Evolutionary conservation across 2,797 vertebrate genomes (phyloP).

Genomic region (Huso huso): DNA sequence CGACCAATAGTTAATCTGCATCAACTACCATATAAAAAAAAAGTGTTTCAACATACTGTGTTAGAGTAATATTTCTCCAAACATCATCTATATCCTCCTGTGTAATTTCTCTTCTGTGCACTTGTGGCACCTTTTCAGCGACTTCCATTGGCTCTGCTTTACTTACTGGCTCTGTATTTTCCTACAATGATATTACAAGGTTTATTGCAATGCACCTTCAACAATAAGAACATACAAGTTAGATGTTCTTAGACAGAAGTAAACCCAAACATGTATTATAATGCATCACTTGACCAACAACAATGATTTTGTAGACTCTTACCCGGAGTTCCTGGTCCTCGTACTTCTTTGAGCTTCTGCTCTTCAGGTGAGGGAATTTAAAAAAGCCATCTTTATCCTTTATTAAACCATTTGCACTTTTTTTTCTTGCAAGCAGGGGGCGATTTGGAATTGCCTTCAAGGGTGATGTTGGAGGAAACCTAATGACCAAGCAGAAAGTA

Average conservation of each 20-base stretch:
- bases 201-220: no score
- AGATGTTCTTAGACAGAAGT: no score
- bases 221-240: no score
- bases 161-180: conserved; percentile 58
- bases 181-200: conserved; percentile 47
- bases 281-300: no score
- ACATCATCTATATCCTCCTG: conserved; percentile 72
- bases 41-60: conserved; percentile 61
- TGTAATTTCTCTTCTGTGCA: conserved; percentile 59
- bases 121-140: conserved; percentile 34
- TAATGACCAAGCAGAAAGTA: conserved; percentile 26
- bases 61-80: conserved; percentile 74
- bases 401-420: conserved; percentile 47
- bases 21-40: no score
- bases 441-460: conserved; percentile 71
- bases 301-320: no score
- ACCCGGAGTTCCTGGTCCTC: conserved; percentile 42
- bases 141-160: conserved; percentile 22
- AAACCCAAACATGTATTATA: no score
- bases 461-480: conserved; percentile 84
- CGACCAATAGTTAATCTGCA: neutral
- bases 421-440: conserved; percentile 48
- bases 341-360: conserved; percentile 56
- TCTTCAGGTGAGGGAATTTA: conserved; percentile 52
- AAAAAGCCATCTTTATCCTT: conserved; percentile 70